These are phyloP conservation scores for Cecropterus lyciades DNA, from an alignment of 1,140 invertebrate species.

Conservation along the genomic window DNA sequence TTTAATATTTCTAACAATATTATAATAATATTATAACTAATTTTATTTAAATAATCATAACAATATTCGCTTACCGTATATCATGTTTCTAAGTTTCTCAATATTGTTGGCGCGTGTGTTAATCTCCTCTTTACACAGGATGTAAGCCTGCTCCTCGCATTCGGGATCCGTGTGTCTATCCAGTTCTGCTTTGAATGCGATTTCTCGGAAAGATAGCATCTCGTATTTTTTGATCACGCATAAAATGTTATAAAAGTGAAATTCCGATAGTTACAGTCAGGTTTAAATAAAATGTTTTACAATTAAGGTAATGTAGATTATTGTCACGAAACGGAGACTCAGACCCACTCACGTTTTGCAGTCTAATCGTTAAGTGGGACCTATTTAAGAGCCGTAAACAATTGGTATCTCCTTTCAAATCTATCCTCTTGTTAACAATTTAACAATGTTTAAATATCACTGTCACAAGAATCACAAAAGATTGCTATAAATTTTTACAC, in stretches of 20 bases:
- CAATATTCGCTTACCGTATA: slow-evolving; percentile 51
- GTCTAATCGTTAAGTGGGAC: background rate
- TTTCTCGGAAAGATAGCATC: slow-evolving; percentile 56
- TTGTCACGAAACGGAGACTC: background rate
- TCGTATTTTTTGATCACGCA: background rate
- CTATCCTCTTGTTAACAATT: slow-evolving; percentile 38
- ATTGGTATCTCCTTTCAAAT: slow-evolving; percentile 47
- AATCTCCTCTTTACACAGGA: slow-evolving; percentile 59
- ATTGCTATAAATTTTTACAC: too few species aligned
- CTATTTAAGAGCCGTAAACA: slow-evolving; percentile 7
- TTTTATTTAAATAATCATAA: too few species aligned
- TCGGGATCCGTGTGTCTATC: slow-evolving; percentile 65
- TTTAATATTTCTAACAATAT: too few species aligned
- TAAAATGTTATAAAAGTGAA: too few species aligned
- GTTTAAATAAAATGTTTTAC: too few species aligned
- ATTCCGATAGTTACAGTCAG: too few species aligned
- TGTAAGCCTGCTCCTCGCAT: slow-evolving; percentile 56
- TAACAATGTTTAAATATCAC: background rate
- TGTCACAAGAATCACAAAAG: too few species aligned
- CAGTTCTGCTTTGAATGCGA: slow-evolving; percentile 64
- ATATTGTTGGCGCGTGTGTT: slow-evolving; percentile 46
- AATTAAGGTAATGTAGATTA: too few species aligned
- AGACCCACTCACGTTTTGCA: slow-evolving; percentile 4
- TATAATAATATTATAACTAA: too few species aligned
- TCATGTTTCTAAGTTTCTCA: slow-evolving; percentile 60